Evolutionary conservation across 2,797 vertebrate genomes (phyloP).

Genomic region (Dendrocincla tyrannina): DNA sequence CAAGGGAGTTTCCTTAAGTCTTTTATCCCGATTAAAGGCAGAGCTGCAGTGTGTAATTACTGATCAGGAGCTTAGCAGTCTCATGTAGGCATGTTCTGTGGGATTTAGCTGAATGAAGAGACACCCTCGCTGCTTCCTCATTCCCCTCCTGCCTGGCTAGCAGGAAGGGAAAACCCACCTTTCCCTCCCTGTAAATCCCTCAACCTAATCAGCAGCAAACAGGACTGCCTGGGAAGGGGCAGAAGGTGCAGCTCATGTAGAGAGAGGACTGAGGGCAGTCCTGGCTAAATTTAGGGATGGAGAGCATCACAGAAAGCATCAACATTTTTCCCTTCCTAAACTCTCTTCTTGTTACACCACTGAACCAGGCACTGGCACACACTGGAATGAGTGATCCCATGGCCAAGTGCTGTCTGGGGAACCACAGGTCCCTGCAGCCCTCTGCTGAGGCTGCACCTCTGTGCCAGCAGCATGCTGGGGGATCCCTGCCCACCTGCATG

Average conservation of each 20-base stretch:
- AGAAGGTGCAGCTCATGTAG: not conserved
- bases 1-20: constrained; percentile 49
- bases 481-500: not conserved
- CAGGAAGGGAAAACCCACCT: not conserved
- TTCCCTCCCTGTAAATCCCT: not conserved
- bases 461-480: accelerated
- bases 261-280: not conserved
- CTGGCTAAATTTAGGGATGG: not conserved
- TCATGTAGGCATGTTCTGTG: not conserved
- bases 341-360: not conserved
- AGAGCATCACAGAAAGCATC: not conserved
- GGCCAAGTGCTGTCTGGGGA: not conserved
- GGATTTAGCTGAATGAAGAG: not conserved
- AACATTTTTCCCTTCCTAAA: not conserved
- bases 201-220: not conserved
- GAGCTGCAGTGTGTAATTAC: constrained; percentile 24
- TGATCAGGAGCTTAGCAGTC: constrained; percentile 24
- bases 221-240: not conserved
- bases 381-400: accelerated
- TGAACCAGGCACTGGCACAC: accelerated
- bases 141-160: not conserved
- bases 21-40: constrained; percentile 43
- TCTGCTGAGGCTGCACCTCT: not conserved
- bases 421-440: not conserved
- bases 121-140: not conserved